Evolutionary conservation across 92 coral and sea anemone species (phyloP).

Genomic region (Nematostella vectensis): DNA sequence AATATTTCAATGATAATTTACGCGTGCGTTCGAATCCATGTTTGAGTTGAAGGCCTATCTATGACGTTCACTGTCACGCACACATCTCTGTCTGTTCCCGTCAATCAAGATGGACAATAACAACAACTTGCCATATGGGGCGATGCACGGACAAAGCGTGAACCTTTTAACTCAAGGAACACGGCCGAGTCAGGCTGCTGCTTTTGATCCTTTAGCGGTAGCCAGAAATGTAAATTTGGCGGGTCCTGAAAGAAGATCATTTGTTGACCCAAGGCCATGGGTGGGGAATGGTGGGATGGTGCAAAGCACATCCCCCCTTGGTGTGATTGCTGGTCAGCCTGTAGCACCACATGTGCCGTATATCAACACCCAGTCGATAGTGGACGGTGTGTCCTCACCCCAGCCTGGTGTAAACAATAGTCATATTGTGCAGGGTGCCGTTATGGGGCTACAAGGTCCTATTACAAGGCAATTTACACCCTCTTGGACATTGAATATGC

Average conservation of each 20-base stretch:
- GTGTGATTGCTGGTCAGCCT: not conserved
- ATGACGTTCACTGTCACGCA: too few relatives aligned
- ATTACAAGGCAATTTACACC: too few relatives aligned
- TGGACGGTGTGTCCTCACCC: too few relatives aligned
- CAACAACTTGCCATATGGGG: conserved; percentile 74
- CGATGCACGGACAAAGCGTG: conserved; percentile 50
- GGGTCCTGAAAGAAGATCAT: not conserved
- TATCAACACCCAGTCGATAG: too few relatives aligned
- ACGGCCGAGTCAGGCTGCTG: not conserved
- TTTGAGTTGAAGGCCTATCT: too few relatives aligned
- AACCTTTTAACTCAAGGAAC: conserved; percentile 8
- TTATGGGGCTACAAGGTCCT: too few relatives aligned
- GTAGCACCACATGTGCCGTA: not conserved
- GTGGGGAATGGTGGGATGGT: not conserved
- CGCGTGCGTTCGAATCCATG: too few relatives aligned
- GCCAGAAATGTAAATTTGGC: not conserved
- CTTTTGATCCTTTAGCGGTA: not conserved
- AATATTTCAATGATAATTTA: too few relatives aligned
- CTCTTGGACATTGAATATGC: too few relatives aligned
- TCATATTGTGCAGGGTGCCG: too few relatives aligned
- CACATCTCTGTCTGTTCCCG: too few relatives aligned
- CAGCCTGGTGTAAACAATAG: too few relatives aligned
- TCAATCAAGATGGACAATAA: conserved; percentile 57
- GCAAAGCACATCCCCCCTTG: not conserved
- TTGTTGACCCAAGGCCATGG: not conserved